A percentile compares a stretch with the other conserved stretches of the same genome.
phyloP scores from a whole-genome alignment of 2,888 invertebrate species.

The Zaprionus lineosus region DNA sequence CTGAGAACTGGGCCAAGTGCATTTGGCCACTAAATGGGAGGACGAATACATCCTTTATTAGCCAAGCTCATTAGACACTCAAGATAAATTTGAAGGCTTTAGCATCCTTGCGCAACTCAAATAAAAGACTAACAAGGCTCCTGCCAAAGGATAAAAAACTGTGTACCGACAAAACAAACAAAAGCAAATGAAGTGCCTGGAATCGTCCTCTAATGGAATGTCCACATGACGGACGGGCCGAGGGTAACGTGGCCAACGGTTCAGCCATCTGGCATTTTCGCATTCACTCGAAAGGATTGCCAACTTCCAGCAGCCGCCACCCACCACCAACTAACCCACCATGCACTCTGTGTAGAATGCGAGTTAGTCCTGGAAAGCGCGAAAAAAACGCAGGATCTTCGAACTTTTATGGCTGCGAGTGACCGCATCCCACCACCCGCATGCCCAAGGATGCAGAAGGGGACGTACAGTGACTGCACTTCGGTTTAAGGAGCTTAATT shows the following conservation, averaged over 20 bases:
- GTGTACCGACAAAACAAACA: background rate
- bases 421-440: too few relatives aligned
- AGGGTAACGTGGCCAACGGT: background rate
- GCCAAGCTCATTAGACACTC: constrained; percentile 43
- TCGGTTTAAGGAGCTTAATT: constrained; percentile 50
- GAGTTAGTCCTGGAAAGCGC: too few relatives aligned
- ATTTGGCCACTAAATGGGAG: constrained; percentile 22
- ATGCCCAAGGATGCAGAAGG: background rate
- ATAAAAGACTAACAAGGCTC: background rate
- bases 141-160: too few relatives aligned
- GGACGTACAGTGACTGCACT: too few relatives aligned
- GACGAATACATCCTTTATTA: constrained; percentile 19
- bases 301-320: background rate
- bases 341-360: too few relatives aligned
- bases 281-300: background rate
- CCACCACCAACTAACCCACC: too few relatives aligned
- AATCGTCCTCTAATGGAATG: background rate
- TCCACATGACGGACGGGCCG: too few relatives aligned
- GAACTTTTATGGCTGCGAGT: constrained; percentile 9
- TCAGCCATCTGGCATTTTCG: background rate
- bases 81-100: constrained; percentile 17
- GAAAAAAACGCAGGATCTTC: too few relatives aligned
- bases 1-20: constrained; percentile 2
- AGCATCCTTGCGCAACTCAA: background rate
- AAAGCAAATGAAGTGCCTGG: background rate